Evolutionary conservation across 2,113 vertebrate genomes (phyloP).

Genomic region (Pachyramphus minor): DNA sequence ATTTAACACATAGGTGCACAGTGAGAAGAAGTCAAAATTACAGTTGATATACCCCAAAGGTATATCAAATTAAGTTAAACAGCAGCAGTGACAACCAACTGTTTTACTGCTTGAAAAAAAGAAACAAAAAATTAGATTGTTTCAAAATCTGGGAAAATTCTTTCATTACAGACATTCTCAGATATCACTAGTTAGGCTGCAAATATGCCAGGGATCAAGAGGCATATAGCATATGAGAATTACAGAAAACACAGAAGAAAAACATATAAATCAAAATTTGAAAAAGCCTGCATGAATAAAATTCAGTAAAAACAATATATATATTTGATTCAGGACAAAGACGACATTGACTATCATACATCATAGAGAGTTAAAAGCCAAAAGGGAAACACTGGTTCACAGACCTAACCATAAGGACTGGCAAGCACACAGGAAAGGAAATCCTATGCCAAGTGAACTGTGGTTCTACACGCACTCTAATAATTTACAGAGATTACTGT

Average conservation of each 20-base stretch:
- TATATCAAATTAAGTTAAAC: neutral
- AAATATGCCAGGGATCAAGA: neutral
- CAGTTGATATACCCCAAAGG: neutral
- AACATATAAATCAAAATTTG: neutral
- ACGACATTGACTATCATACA: neutral
- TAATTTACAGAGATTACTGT: conserved; percentile 6
- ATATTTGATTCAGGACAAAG: neutral
- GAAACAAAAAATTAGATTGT: neutral
- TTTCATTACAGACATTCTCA: neutral
- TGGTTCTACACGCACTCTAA: neutral
- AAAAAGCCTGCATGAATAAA: neutral
- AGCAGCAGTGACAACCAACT: neutral
- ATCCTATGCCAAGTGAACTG: neutral
- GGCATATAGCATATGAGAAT: neutral
- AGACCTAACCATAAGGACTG: neutral
- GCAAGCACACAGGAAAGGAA: neutral
- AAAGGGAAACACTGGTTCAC: conserved; percentile 3
- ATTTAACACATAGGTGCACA: neutral
- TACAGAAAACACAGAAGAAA: neutral
- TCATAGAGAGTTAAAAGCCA: neutral
- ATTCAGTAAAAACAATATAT: neutral
- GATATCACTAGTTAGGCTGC: neutral
- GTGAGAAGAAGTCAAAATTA: neutral
- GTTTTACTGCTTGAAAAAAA: neutral
- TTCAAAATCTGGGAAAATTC: neutral